These are phyloP conservation scores for Nyleta sp. DNA, from an alignment of 2,888 invertebrate genomes.

Conservation along the genomic window DNA sequence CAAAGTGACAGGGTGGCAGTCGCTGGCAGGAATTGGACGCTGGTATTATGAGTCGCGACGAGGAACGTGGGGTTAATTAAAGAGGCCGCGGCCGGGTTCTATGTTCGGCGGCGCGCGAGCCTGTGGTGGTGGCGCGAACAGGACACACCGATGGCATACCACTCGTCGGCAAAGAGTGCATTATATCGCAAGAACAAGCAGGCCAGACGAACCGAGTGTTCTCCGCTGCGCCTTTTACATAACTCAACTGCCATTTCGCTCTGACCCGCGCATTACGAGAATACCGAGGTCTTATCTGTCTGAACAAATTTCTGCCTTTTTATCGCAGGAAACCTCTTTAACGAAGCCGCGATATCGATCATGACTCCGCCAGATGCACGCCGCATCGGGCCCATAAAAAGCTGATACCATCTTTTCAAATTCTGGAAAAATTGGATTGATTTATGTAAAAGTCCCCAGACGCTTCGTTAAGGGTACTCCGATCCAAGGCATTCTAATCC, in stretches of 20 bases:
- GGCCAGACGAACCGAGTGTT: slow-evolving; percentile 57
- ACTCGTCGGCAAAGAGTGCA: slow-evolving; percentile 43
- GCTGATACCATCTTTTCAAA: slow-evolving; percentile 42
- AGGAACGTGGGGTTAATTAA: slow-evolving; percentile 77
- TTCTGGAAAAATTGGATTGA: slow-evolving; percentile 45
- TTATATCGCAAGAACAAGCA: slow-evolving; percentile 58
- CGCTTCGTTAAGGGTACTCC: slow-evolving; percentile 12
- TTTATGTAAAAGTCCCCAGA: slow-evolving; percentile 37
- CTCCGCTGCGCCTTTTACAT: slow-evolving; percentile 64
- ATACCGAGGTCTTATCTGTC: slow-evolving; percentile 63
- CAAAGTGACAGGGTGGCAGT: slow-evolving; percentile 60
- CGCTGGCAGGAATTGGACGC: slow-evolving; percentile 65
- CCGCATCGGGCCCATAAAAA: slow-evolving; percentile 36
- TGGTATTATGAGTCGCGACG: slow-evolving; percentile 66
- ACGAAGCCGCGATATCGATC: slow-evolving; percentile 65
- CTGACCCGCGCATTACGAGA: slow-evolving; percentile 64
- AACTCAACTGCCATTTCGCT: slow-evolving; percentile 64
- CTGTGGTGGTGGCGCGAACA: slow-evolving; percentile 55
- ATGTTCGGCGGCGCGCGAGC: slow-evolving; percentile 39
- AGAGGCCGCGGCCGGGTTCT: slow-evolving; percentile 70
- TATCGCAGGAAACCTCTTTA: slow-evolving; percentile 51
- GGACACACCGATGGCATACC: slow-evolving; percentile 60
- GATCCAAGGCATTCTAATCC: too few species aligned
- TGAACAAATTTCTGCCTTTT: slow-evolving; percentile 58
- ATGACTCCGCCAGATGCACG: slow-evolving; percentile 43